phyloP scores from a whole-genome alignment of 1,140 invertebrate species.

The Drosophila kanapiae region DNA sequence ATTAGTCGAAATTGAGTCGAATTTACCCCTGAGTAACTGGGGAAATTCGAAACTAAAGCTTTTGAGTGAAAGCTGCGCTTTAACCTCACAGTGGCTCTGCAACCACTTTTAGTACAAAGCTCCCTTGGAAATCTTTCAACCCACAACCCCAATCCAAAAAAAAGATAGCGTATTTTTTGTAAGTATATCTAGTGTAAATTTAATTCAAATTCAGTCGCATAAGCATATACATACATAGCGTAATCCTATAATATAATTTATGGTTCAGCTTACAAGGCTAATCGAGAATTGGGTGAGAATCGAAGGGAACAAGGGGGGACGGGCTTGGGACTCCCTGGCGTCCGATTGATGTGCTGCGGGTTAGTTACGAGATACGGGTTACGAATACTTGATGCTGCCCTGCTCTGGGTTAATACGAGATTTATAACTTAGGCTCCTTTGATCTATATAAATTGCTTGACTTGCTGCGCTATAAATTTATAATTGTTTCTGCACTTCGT shows the following conservation, averaged over 20 bases:
- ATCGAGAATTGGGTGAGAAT: constrained; percentile 61
- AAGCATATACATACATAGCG: constrained; percentile 81
- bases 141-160: constrained; percentile 2
- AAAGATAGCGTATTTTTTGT: constrained; percentile 24
- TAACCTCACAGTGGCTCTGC: neutral
- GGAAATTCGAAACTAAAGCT: neutral
- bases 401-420: constrained; percentile 36
- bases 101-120: constrained; percentile 18
- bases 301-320: constrained; percentile 22
- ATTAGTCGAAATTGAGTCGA: neutral
- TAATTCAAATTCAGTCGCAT: constrained; percentile 83
- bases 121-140: neutral
- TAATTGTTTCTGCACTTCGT: constrained; percentile 42
- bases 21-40: neutral
- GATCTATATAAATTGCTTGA: constrained; percentile 44
- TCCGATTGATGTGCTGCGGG: constrained; percentile 43
- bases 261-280: constrained; percentile 73
- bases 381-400: constrained; percentile 49
- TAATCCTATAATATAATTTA: constrained; percentile 80
- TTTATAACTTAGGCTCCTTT: constrained; percentile 44
- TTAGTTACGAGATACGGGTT: constrained; percentile 39
- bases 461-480: constrained; percentile 43
- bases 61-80: constrained; percentile 12
- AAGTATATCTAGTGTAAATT: constrained; percentile 72
- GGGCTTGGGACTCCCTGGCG: constrained; percentile 15